These are phyloP conservation scores for Silurus glanis DNA, from an alignment of 2,113 vertebrate genomes.

Conservation along the genomic window DNA sequence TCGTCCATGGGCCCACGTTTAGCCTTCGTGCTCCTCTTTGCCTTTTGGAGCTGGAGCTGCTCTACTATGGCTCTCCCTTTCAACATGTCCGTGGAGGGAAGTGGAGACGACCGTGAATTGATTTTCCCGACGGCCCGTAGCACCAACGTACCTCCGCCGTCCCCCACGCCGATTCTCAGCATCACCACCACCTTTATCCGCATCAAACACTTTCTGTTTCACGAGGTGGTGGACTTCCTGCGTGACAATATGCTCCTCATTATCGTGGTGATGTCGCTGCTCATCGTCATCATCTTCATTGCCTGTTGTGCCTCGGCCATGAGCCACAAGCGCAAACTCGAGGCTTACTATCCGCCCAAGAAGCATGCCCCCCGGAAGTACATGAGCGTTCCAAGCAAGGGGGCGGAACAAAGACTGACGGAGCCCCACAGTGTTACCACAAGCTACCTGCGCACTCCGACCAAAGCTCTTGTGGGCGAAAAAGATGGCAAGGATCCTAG, in stretches of 20 bases:
- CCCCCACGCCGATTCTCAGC: constrained; percentile 49
- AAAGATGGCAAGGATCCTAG: constrained; percentile 68
- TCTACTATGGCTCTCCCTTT: constrained; percentile 60
- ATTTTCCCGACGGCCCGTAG: constrained; percentile 69
- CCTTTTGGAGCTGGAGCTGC: constrained; percentile 53
- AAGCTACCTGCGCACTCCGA: constrained; percentile 80
- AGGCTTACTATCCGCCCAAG: constrained; percentile 86
- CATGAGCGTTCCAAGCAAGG: constrained; percentile 66
- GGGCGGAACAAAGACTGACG: constrained; percentile 65
- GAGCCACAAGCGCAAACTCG: constrained; percentile 88
- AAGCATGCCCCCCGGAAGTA: constrained; percentile 71
- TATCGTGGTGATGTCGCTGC: constrained; percentile 85
- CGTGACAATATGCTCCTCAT: constrained; percentile 85
- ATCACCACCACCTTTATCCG: constrained; percentile 78
- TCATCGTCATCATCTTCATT: constrained; percentile 87
- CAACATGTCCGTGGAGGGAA: constrained; percentile 68
- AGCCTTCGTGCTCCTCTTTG: constrained; percentile 62
- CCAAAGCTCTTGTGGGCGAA: constrained; percentile 66
- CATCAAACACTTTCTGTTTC: constrained; percentile 77
- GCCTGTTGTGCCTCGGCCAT: constrained; percentile 87
- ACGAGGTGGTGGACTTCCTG: constrained; percentile 84
- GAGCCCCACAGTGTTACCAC: constrained; percentile 68
- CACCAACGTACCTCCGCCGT: not conserved
- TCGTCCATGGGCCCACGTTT: constrained; percentile 50
- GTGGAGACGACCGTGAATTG: constrained; percentile 77